These are phyloP conservation scores for Morpho helenor DNA, from an alignment of 2,888 invertebrate genomes.

Conservation along the genomic window DNA sequence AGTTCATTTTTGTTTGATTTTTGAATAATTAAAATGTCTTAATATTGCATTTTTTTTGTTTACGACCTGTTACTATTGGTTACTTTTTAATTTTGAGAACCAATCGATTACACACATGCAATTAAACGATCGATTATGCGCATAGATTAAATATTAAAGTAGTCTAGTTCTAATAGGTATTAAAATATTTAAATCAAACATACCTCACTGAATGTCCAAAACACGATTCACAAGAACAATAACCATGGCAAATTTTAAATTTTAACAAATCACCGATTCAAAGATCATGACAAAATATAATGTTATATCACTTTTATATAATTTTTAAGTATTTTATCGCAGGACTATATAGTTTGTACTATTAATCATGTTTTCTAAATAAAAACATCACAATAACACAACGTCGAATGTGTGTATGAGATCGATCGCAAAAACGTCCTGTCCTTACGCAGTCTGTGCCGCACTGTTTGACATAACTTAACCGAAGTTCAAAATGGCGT, in stretches of 20 bases:
- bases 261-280: not conserved
- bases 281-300: not conserved
- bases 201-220: slow-evolving; percentile 20
- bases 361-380: slow-evolving; percentile 50
- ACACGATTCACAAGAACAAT: slow-evolving; percentile 14
- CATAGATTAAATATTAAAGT: too few species aligned
- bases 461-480: slow-evolving; percentile 45
- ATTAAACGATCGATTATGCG: not conserved
- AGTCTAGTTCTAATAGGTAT: too few species aligned
- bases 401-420: slow-evolving; percentile 32
- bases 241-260: slow-evolving; percentile 8
- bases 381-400: slow-evolving; percentile 63
- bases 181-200: not conserved
- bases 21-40: too few species aligned
- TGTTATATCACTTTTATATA: slow-evolving; percentile 41
- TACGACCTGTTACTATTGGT: slow-evolving; percentile 19
- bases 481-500: slow-evolving; percentile 45
- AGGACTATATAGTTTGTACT: slow-evolving; percentile 32
- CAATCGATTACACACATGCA: slow-evolving; percentile 5
- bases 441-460: slow-evolving; percentile 38
- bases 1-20: too few species aligned
- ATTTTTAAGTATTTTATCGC: slow-evolving; percentile 30
- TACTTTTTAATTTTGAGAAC: slow-evolving; percentile 10
- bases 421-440: slow-evolving; percentile 54
- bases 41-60: slow-evolving; percentile 12